Evolutionary conservation across 2,113 vertebrate species (phyloP), one percentile per base, ranked within the genome.

Genomic region (Morone chrysops): DNA sequence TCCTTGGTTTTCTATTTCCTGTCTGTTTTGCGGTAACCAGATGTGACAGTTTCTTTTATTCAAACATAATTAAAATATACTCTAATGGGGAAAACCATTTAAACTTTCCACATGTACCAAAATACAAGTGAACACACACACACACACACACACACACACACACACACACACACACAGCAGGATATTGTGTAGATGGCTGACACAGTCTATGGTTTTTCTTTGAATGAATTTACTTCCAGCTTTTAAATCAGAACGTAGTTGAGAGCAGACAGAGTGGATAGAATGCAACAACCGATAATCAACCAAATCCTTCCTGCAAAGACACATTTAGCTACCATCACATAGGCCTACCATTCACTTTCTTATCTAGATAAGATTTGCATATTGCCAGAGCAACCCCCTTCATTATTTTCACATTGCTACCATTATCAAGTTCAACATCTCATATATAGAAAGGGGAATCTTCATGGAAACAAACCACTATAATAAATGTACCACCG

Each of bases 251-350:
- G 90, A 90, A 92, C 70, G 86, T 91, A 85, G 86, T 90, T 82
- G 91, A 92, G 89, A 93, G 88, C 85, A 45, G 82, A 93, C 88
- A 93, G 91, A 92, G 85, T 87, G 89, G 83, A 91, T 84, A 94
- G 83, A 94, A 90, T 94, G 82, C 85, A 93, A 91, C 81, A 85
- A 67, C 83, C 80, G 71, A 91, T 87, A 81, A 78, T 91, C 77
- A 75, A 87, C 82, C 85, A 86, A 87, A 85, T 84, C 79, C 83
- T 90, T 94, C 93, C 93, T 94, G 94, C 94, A 96, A 96, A 97
- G 93, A 95, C 94, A 96, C 94, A 91, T 90, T 96, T 96, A 96
- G 95, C 96, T 96, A 96, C 95, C 94, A 95, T 96, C 95, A 97
- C 94, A 95, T 94, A 48, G 78, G 57, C 71, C 86, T 85, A 95